Evolutionary conservation across 2,888 invertebrate species (phyloP).

Genomic region (Cerceris ruficornis): DNA sequence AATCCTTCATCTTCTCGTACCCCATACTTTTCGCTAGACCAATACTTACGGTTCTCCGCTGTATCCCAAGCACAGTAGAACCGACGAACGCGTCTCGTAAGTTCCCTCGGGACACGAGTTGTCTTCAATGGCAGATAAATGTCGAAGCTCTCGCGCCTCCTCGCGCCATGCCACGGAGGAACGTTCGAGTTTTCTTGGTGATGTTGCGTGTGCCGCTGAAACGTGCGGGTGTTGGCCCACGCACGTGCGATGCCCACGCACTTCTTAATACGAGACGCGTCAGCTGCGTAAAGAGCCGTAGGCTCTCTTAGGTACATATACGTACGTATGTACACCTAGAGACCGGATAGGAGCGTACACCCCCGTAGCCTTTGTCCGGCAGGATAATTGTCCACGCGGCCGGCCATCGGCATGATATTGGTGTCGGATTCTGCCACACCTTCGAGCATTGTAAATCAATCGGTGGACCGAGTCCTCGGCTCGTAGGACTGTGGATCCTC

Average conservation of each 20-base stretch:
- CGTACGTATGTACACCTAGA: conserved; percentile 25
- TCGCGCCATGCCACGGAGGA: conserved; percentile 20
- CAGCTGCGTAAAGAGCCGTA: conserved; percentile 76
- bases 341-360: conserved; percentile 62
- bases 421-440: conserved; percentile 74
- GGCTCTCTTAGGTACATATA: conserved; percentile 37
- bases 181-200: conserved; percentile 46
- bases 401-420: conserved; percentile 71
- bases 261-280: conserved; percentile 70
- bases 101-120: conserved; percentile 29
- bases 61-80: conserved; percentile 9
- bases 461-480: conserved; percentile 43
- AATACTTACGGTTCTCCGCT: background rate
- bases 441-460: conserved; percentile 75
- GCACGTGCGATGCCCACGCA: conserved; percentile 71
- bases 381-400: conserved; percentile 72
- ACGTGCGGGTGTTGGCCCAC: conserved; percentile 74
- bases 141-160: conserved; percentile 48
- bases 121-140: conserved; percentile 55
- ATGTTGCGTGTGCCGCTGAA: conserved; percentile 42
- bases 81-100: conserved; percentile 25
- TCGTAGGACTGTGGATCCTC: conserved; percentile 18
- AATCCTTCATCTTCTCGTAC: background rate
- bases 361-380: conserved; percentile 74
- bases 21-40: background rate